Evolutionary conservation across 2,113 vertebrate genomes (phyloP).

Genomic region (Pterophyllum scalare): DNA sequence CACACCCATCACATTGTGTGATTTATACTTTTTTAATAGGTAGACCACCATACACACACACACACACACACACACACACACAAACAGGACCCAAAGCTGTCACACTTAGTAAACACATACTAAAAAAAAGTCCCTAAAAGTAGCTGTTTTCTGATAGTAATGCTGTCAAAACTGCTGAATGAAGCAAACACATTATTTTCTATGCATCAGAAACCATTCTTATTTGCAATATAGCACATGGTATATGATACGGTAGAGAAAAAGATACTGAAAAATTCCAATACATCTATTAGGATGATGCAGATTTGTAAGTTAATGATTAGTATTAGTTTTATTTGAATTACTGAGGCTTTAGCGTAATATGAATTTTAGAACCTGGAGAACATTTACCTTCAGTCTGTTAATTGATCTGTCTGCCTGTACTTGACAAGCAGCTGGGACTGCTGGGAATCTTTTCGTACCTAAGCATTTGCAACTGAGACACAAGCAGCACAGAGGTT

Average conservation of each 20-base stretch:
- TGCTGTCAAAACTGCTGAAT: background rate
- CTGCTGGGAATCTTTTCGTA: background rate
- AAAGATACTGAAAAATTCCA: background rate
- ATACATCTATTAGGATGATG: background rate
- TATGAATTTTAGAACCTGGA: background rate
- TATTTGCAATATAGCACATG: background rate
- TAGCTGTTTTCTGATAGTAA: background rate
- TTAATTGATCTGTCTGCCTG: background rate
- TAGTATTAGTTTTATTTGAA: background rate
- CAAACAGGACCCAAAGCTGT: background rate
- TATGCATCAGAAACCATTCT: background rate
- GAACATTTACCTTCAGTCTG: background rate
- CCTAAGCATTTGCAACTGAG: background rate
- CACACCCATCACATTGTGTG: slow-evolving; percentile 34
- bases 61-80: background rate
- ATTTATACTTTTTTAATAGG: slow-evolving; percentile 67
- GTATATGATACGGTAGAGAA: background rate
- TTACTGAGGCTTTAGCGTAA: background rate
- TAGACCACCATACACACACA: background rate
- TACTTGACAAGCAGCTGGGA: background rate
- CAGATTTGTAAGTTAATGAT: background rate
- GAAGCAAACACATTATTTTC: background rate
- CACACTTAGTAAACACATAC: background rate
- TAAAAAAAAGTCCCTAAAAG: background rate
- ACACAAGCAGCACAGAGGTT: background rate